Percentiles rank a stretch among this genome's conserved stretches.
Conservation (phyloP, 2,797 vertebrate species). For the Onychomys leucogaster region DNA sequence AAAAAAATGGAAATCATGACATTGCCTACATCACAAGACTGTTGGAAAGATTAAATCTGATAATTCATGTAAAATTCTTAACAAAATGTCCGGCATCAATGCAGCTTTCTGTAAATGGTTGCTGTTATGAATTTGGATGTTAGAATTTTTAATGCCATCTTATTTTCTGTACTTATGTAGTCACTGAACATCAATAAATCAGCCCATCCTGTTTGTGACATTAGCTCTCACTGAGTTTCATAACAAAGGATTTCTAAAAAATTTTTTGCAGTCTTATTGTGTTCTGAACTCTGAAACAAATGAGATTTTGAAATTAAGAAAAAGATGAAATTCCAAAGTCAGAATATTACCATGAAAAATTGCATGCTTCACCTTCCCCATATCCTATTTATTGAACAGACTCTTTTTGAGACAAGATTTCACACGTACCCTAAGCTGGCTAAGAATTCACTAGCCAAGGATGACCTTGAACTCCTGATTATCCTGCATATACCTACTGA, state of each 20-base stretch:
- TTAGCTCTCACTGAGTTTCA: neutral
- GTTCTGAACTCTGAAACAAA: conserved; percentile 51
- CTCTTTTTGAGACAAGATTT: neutral
- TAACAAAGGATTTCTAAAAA: neutral
- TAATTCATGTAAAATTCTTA: neutral
- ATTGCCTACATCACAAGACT: neutral
- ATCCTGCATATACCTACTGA: neutral
- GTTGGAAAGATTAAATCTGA: conserved; percentile 23
- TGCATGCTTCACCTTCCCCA: neutral
- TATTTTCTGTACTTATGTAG: conserved; percentile 31
- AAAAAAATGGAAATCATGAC: conserved; percentile 3
- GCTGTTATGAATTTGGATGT: conserved; percentile 32
- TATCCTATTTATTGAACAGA: conserved; percentile 17
- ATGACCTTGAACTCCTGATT: neutral
- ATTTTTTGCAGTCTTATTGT: neutral
- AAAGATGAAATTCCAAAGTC: conserved; percentile 58
- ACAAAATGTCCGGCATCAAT: neutral
- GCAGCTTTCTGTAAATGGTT: neutral
- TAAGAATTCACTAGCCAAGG: neutral
- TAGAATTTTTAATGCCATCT: conserved; percentile 23
- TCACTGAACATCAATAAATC: neutral
- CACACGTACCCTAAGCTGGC: neutral
- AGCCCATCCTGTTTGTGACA: conserved; percentile 15
- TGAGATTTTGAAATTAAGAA: conserved; percentile 71
- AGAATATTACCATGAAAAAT: conserved; percentile 40